Evolutionary conservation across 2,113 vertebrate species (phyloP), one percentile per base, ranked within the genome.

Genomic region (Corydoras maculifer): DNA sequence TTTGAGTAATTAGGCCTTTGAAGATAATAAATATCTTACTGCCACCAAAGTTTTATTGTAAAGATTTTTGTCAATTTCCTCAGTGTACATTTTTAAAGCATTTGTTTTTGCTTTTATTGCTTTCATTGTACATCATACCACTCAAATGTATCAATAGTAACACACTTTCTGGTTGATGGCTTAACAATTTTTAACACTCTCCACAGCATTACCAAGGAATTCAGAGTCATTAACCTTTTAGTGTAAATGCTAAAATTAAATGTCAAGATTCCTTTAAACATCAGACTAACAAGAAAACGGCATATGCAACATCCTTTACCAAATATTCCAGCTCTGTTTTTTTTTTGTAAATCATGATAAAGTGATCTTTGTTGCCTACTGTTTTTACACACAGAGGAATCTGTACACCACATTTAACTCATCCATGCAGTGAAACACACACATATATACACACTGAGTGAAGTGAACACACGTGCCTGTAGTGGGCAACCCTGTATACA

Each of bases 231-330:
- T 75, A 73, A 61, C 74, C 48, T 73, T 69, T 62, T 49, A 31
- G 63, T 73, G 58, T 76, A 62, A 70, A 70, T 15, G n/a, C 53
- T 57, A 53, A 73, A 62, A 62, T 72, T 30, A 75, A 75, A 75
- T 75, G 77, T 78, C 77, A 78, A 69, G 62, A 62, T 73, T 64
- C 59, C 25, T 58, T 15, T 58, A 62, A 65, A 66, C 18, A 73
- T 65, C 55, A 62, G n/a, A 51, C 29, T 74, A 66, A 74, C 31
- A 48, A 18, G 13, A 51, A 9, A 49, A 51, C 62, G 50, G 58
- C 32, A 50, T 30, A 31, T 29, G 48, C 9, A 14, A 8, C 31
- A 18, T 31, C 15, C 49, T 65, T 48, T 55, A 14, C 14, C 31
- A 25, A 55, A 3, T 15, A 49, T 64, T 55, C 48, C 15, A 29